Conservation (phyloP, 2,113 vertebrate genomes). For the Sinocyclocheilus anshuiensis region DNA sequence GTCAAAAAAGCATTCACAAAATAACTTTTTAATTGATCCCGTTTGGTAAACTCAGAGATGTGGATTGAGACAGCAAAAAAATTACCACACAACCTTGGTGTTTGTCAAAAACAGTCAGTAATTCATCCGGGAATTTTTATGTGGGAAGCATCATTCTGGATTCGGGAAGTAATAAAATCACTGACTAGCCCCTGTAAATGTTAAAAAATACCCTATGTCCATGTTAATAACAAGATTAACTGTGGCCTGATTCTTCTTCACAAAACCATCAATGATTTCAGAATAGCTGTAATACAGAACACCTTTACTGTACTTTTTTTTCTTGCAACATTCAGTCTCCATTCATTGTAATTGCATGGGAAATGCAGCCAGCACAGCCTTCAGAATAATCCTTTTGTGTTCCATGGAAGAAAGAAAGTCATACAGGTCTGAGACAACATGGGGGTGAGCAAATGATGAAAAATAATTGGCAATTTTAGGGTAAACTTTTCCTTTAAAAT, state of each 20-base stretch:
- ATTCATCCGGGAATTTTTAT: too few species aligned
- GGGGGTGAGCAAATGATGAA: neutral
- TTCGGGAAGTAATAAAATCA: too few species aligned
- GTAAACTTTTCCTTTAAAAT: slow-evolving; percentile 4
- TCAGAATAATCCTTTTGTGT: neutral
- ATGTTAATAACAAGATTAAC: neutral
- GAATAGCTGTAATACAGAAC: neutral
- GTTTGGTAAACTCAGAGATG: too few species aligned
- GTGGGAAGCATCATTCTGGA: too few species aligned
- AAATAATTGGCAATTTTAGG: neutral
- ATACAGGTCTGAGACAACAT: neutral
- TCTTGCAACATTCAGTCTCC: neutral
- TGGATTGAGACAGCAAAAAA: too few species aligned
- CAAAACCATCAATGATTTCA: neutral
- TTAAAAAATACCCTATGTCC: neutral
- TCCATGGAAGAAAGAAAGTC: neutral
- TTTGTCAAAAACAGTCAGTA: too few species aligned
- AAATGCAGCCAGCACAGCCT: neutral
- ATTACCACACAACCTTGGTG: too few species aligned
- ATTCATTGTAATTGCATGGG: neutral
- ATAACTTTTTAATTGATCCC: too few species aligned
- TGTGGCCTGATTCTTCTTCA: neutral
- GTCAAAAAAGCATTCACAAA: neutral
- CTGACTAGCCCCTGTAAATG: too few species aligned
- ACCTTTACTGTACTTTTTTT: neutral